Base-by-base conservation (phyloP, 2,888 invertebrate genomes). In the Polietes domitor region DNA sequence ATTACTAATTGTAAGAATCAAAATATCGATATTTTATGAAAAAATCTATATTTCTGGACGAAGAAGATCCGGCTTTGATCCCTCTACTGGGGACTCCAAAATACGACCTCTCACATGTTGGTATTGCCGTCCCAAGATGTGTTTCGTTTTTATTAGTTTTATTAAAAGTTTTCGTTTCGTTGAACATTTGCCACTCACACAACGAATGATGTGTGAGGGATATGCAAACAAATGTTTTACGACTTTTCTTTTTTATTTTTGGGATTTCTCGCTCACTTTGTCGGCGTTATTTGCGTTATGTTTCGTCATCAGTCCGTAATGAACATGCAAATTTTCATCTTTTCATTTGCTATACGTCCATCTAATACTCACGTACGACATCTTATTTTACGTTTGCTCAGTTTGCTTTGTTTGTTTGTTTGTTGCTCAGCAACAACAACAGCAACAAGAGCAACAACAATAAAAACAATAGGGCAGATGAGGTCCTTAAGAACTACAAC, bases 401-500 rank as follows among this genome's bases (percentile, higher is more conserved):
- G n/a, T n/a, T n/a, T n/a, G n/a, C n/a, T n/a, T n/a, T n/a, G n/a
- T n/a, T n/a, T n/a, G n/a, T n/a, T n/a, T n/a, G n/a, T n/a, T 41
- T 41, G 12, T 41, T 41, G 19, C 7, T 17, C 26, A 24, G 4
- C 58, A 58, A 9, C 15, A 58, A 24, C 58, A 53, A 19, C 53
- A 17, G 4, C 53, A 50, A 17, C 7, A 17, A 50, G 24, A 24
- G 55, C 55, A 55, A 55, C 7, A 55, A 55, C 24, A 12, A 58
- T 24, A 26, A 58, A 26, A 26, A 24, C 2, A 21, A 3, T 19
- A 21, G 21, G 21, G 53, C 10, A 50, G 50, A 17, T 9, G 55
- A 24, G 58, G 15, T 58, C 58, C 58, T 58, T 58, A 58, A 58
- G 26, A 58, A 53, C 53, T 53, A 21, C 21, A 50, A 50, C 5